Evolutionary conservation across 1,140 invertebrate genomes (phyloP).

Genomic region (Psix sp.): DNA sequence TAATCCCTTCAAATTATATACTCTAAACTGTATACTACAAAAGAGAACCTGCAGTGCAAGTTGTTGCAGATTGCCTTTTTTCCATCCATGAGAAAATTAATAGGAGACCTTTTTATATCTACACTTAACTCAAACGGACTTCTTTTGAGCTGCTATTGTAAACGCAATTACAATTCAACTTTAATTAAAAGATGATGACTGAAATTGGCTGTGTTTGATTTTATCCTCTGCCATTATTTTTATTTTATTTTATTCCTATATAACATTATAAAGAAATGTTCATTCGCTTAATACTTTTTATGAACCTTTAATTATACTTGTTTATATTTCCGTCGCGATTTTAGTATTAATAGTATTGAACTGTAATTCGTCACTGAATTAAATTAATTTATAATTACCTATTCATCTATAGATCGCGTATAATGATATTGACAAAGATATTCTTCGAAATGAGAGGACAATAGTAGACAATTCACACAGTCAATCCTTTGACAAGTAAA

Average conservation of each 20-base stretch:
- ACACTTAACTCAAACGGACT: conserved; percentile 20
- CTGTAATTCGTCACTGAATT: too few relatives aligned
- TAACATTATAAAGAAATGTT: too few relatives aligned
- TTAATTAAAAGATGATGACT: conserved; percentile 14
- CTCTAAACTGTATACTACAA: conserved; percentile 15
- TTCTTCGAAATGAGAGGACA: conserved; percentile 19
- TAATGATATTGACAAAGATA: too few relatives aligned
- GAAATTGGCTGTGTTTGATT: too few relatives aligned
- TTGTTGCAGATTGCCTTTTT: conserved; percentile 35
- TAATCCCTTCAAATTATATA: conserved; percentile 62
- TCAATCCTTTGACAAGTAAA: conserved; percentile 44
- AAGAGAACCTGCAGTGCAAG: conserved; percentile 28
- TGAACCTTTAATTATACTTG: too few relatives aligned
- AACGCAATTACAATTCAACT: neutral
- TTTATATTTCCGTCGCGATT: too few relatives aligned
- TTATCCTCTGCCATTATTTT: too few relatives aligned
- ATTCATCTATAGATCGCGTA: too few relatives aligned
- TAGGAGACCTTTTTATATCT: conserved; percentile 38
- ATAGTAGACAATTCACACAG: conserved; percentile 16
- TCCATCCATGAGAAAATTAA: conserved; percentile 50
- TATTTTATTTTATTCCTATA: too few relatives aligned
- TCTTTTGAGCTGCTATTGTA: conserved; percentile 13
- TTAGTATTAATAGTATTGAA: too few relatives aligned
- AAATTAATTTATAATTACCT: too few relatives aligned
- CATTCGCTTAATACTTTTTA: too few relatives aligned